Evolutionary conservation across 2,797 vertebrate species (phyloP), one percentile per base, ranked within the genome.

Genomic region (Bovichtus diacanthus): DNA sequence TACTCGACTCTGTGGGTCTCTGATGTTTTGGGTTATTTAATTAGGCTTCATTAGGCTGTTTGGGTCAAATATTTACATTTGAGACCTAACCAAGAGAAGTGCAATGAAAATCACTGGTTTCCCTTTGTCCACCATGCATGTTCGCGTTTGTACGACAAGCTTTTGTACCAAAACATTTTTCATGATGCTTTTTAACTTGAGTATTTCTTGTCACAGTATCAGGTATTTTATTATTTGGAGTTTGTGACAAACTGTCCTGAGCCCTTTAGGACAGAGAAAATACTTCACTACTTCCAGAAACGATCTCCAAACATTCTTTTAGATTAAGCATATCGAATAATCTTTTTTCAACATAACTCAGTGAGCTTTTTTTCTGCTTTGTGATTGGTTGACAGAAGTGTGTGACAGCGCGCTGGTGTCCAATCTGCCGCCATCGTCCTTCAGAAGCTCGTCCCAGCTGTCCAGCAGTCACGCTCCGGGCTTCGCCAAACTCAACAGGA

Each of bases 401-500:
- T 95, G 95, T 41, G 94, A 95, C 83, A 79, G 90, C 13, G 76
- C 91, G 0, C 76, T 95, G 75, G 80, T 95, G 82, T 84, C 93
- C 70, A 89, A 66, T n/a, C 81, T 95, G 65, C 86, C 82, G 19
- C 84, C 91, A 0, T 80, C 90, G 29, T 93, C 93, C 78, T 95
- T 95, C 88, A 89, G 90, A 27, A 94, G 94, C 85, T 95, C 95
- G 19, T 94, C 94, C 44, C 92, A 88, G 85, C 83, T 91, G 60
- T 94, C 93, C 67, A 73, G 87, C 85, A 94, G 90, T 62, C 93
- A 94, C 19, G 91, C 89, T 0, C 87, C 95, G 0, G 92, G 93
- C 65, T 95, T 93, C 38, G 93, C 93, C 68, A 95, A 94, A 60
- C 93, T 95, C 79, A 94, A 94, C 91, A 84, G 89, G 58, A 91